Percentiles rank a stretch among this genome's conserved stretches.
phyloP scores from a whole-genome alignment of 1,140 invertebrate species.

The Tetramorium alpestre region DNA sequence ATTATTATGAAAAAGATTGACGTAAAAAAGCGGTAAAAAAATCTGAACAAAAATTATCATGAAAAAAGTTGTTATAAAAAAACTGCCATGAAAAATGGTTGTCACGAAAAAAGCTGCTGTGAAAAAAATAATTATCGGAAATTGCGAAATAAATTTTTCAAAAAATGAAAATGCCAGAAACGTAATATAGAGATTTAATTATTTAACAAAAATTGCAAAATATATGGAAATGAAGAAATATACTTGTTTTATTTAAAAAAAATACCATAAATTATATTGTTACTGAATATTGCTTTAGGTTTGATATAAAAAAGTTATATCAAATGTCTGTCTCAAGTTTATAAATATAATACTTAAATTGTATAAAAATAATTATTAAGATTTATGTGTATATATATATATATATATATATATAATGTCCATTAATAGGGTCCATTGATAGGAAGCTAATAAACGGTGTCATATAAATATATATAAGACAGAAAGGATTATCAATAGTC shows the following conservation, averaged over 20 bases:
- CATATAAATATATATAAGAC: conserved; percentile 16
- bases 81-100: not conserved
- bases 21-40: too few relatives aligned
- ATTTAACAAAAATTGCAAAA: not conserved
- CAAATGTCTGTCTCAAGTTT: too few relatives aligned
- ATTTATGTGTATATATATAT: too few relatives aligned
- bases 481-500: not conserved
- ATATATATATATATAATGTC: not conserved
- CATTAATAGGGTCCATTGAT: conserved; percentile 14
- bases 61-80: too few relatives aligned
- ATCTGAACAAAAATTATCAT: too few relatives aligned
- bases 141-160: not conserved
- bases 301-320: too few relatives aligned
- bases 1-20: too few relatives aligned
- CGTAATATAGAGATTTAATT: not conserved
- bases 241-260: not conserved
- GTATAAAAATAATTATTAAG: too few relatives aligned
- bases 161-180: not conserved
- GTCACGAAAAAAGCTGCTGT: not conserved
- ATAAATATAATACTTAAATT: too few relatives aligned
- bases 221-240: not conserved
- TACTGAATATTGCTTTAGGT: too few relatives aligned
- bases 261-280: not conserved
- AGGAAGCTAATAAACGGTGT: not conserved
- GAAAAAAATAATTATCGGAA: too few relatives aligned